phyloP scores from a whole-genome alignment of 2,113 vertebrate genomes.

The Megalops atlanticus region DNA sequence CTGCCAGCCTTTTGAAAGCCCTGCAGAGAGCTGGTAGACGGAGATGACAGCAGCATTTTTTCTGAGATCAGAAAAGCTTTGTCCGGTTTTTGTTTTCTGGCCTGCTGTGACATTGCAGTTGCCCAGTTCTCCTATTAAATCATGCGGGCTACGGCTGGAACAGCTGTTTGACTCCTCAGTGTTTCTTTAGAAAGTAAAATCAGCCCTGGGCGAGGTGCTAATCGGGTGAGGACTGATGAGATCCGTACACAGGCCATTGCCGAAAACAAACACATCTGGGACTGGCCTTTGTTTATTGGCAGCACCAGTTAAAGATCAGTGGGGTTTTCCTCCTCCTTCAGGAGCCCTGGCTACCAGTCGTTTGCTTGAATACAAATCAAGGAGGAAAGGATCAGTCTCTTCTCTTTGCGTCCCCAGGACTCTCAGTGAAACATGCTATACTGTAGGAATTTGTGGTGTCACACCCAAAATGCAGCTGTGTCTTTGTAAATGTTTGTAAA shows the following conservation, averaged over 20 bases:
- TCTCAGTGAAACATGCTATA: neutral
- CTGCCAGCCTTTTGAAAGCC: neutral
- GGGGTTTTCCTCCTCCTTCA: conserved; percentile 16
- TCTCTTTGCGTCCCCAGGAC: neutral
- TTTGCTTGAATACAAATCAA: conserved; percentile 30
- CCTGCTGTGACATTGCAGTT: neutral
- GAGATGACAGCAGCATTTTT: neutral
- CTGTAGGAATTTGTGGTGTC: conserved; percentile 19
- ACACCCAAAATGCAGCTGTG: conserved; percentile 35
- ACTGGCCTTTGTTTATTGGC: conserved; percentile 19
- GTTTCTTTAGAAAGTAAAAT: conserved; percentile 18
- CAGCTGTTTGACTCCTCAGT: conserved; percentile 27
- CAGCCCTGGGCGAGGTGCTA: neutral
- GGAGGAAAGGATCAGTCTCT: neutral
- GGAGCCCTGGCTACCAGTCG: conserved; percentile 1
- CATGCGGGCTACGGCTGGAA: neutral
- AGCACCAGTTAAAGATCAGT: conserved; percentile 14
- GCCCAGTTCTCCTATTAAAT: conserved; percentile 25
- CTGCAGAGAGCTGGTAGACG: neutral
- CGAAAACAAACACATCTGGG: conserved; percentile 17
- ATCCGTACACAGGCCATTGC: neutral
- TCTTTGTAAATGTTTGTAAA: conserved; percentile 27
- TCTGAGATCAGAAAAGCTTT: neutral
- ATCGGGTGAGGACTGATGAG: conserved; percentile 7
- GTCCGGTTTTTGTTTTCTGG: neutral